Percentiles rank a stretch among this genome's conserved stretches.
These are phyloP conservation scores for Tetranychus piercei DNA, from an alignment of 2,888 invertebrate genomes.

Conservation along the genomic window DNA sequence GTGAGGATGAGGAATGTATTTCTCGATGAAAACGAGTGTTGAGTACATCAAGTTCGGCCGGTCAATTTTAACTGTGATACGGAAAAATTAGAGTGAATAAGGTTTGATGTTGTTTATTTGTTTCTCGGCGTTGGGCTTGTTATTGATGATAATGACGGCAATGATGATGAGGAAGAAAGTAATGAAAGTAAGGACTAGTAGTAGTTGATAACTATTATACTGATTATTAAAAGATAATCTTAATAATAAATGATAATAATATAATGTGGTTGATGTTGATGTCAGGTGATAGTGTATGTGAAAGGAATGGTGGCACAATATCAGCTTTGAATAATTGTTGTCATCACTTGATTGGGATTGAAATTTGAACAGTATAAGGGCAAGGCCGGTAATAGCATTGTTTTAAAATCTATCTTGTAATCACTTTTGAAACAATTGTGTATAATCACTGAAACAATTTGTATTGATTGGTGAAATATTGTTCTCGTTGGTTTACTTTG, in stretches of 20 bases:
- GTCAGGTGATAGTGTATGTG: no score
- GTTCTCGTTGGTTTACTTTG: no score
- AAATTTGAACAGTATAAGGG: not conserved
- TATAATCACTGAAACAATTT: no score
- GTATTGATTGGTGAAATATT: no score
- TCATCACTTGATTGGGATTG: not conserved
- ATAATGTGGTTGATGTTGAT: no score
- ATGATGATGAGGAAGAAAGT: not conserved
- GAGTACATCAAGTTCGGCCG: not conserved
- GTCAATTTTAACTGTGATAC: not conserved
- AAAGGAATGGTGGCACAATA: not conserved
- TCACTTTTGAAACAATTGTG: no score
- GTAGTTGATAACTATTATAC: not conserved
- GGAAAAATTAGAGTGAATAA: not conserved
- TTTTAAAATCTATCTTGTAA: no score
- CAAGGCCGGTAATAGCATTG: not conserved
- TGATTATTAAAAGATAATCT: not conserved
- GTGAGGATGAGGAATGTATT: no score
- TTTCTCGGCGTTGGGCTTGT: not conserved
- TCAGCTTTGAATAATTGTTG: not conserved
- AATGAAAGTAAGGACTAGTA: not conserved
- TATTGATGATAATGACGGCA: not conserved
- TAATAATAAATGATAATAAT: no score
- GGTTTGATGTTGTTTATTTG: not conserved
- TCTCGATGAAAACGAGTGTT: not conserved